Conservation (phyloP, 2,797 vertebrate genomes). For the Nyctibius grandis region DNA sequence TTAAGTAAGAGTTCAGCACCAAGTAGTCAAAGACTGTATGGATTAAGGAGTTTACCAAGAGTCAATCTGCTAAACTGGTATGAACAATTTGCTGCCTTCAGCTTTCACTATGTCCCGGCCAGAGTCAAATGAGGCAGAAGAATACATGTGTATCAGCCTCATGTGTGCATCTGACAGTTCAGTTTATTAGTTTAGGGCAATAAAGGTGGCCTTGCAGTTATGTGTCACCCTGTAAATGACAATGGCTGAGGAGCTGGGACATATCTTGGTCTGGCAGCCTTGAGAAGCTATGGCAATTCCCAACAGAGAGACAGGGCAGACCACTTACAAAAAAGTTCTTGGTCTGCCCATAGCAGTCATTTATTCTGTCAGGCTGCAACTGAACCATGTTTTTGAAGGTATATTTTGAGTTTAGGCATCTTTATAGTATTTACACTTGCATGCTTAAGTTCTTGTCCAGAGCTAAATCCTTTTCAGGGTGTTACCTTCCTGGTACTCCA, state of each 20-base stretch:
- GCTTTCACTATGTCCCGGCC: background rate
- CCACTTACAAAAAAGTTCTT: background rate
- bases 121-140: background rate
- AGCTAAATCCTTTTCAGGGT: background rate
- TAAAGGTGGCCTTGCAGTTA: background rate
- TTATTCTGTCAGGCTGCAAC: background rate
- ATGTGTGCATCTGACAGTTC: background rate
- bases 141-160: background rate
- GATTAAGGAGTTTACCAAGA: background rate
- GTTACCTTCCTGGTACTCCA: background rate
- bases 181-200: background rate
- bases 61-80: background rate
- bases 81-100: background rate
- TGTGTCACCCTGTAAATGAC: background rate
- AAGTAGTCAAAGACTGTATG: background rate
- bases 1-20: background rate
- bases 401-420: background rate
- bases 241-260: background rate
- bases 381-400: background rate
- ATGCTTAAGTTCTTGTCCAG: background rate
- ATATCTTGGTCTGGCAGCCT: background rate
- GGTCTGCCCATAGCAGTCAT: background rate
- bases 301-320: background rate
- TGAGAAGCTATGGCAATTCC: background rate
- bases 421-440: background rate